A percentile compares a stretch with the other conserved stretches of the same genome.
Evolutionary conservation across 1,140 invertebrate species (phyloP).

Genomic region (Sycophila sp.): DNA sequence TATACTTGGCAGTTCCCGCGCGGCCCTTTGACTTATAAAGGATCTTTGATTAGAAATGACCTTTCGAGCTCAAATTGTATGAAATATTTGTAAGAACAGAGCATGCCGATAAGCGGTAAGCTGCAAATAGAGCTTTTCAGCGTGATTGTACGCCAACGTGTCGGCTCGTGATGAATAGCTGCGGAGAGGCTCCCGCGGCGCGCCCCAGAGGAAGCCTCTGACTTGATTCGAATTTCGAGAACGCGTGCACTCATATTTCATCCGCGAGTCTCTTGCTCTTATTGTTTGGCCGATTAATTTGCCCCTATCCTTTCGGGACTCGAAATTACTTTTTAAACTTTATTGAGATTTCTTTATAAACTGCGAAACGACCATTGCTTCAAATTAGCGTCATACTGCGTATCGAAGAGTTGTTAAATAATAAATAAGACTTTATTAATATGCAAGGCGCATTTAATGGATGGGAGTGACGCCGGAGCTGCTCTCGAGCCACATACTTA

Average conservation of each 20-base stretch:
- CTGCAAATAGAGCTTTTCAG: background rate
- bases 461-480: no score
- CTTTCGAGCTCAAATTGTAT: no score
- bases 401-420: no score
- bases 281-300: no score
- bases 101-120: slow-evolving; percentile 30
- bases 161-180: background rate
- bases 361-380: no score
- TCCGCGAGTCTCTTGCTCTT: background rate
- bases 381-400: no score
- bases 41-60: background rate
- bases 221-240: background rate
- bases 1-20: slow-evolving; percentile 36
- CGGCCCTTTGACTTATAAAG: background rate
- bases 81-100: background rate
- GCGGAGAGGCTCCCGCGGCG: slow-evolving; percentile 43
- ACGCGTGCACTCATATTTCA: background rate
- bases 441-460: no score
- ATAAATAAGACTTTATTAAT: no score
- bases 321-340: no score
- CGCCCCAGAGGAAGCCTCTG: slow-evolving; percentile 38
- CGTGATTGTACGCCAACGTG: background rate
- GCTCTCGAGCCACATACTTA: no score
- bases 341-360: no score
- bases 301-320: no score